These are phyloP conservation scores for Furnarius figulus DNA, from an alignment of 2,113 vertebrate species.

Conservation along the genomic window DNA sequence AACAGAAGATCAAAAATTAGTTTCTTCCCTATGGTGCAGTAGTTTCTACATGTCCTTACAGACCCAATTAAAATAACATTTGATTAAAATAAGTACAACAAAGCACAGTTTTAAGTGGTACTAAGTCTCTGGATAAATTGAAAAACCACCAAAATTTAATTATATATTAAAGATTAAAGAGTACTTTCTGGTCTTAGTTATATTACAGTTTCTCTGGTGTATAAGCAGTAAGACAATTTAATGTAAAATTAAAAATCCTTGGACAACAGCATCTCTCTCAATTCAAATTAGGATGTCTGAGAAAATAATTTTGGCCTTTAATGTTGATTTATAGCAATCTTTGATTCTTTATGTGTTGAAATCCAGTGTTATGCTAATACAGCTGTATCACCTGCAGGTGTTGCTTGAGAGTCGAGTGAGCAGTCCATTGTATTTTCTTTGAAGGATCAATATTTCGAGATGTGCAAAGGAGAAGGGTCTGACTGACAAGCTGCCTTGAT, in stretches of 20 bases:
- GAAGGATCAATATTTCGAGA: conserved; percentile 26
- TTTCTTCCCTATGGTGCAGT: conserved; percentile 11
- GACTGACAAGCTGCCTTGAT: conserved; percentile 5
- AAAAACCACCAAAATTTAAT: conserved; percentile 50
- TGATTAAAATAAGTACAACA: conserved; percentile 53
- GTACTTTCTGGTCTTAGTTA: conserved; percentile 16
- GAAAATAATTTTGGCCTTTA: conserved; percentile 33
- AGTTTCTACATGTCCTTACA: conserved; percentile 41
- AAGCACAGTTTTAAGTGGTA: conserved; percentile 12
- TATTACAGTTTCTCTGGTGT: conserved; percentile 27
- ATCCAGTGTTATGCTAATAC: background rate
- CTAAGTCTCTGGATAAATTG: conserved; percentile 38
- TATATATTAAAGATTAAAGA: conserved; percentile 55
- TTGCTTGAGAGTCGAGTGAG: background rate
- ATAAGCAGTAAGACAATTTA: conserved; percentile 6
- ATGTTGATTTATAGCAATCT: conserved; percentile 6
- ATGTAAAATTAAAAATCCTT: conserved; percentile 25
- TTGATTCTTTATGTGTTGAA: conserved; percentile 1
- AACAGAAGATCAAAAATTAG: conserved; percentile 40
- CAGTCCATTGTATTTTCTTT: background rate
- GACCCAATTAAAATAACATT: conserved; percentile 63
- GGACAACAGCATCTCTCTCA: background rate
- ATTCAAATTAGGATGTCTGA: conserved; percentile 7
- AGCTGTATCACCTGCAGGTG: background rate
- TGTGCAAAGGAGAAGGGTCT: background rate